Evolutionary conservation across 2,113 vertebrate species (phyloP).

Genomic region (Lota lota): DNA sequence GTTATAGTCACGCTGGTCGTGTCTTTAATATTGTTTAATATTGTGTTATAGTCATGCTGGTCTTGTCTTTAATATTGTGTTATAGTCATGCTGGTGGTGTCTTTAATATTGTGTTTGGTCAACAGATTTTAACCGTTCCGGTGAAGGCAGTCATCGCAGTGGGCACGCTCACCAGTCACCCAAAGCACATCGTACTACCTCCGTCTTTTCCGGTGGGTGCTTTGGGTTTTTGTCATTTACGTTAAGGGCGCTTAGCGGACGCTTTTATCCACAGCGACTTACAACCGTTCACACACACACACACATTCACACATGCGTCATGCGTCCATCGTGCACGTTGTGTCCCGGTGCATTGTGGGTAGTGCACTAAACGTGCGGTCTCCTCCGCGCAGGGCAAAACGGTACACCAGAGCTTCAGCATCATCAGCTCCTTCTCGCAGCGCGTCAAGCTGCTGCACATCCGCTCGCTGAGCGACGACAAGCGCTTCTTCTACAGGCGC

Average conservation of each 20-base stretch:
- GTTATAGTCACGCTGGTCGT: too few relatives aligned
- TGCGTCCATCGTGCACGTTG: too few relatives aligned
- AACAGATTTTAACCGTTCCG: slow-evolving; percentile 86
- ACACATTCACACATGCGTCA: too few relatives aligned
- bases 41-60: too few relatives aligned
- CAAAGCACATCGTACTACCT: slow-evolving; percentile 82
- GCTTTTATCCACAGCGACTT: too few relatives aligned
- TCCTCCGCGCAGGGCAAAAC: slow-evolving; percentile 78
- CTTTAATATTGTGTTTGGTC: neutral
- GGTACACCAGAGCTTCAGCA: slow-evolving; percentile 84
- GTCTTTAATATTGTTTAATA: too few relatives aligned
- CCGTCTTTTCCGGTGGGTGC: slow-evolving; percentile 84
- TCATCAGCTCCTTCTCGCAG: slow-evolving; percentile 89
- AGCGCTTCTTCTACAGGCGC: slow-evolving; percentile 84
- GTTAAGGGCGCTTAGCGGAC: too few relatives aligned
- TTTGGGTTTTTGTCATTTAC: too few relatives aligned
- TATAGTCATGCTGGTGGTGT: neutral
- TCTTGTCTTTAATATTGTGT: too few relatives aligned
- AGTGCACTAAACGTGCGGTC: too few relatives aligned
- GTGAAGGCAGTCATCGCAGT: slow-evolving; percentile 87
- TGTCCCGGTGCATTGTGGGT: too few relatives aligned
- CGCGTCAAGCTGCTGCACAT: slow-evolving; percentile 86
- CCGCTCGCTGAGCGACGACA: slow-evolving; percentile 80
- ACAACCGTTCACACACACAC: too few relatives aligned
- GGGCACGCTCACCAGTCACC: slow-evolving; percentile 81